Evolutionary conservation across 1,140 invertebrate genomes (phyloP).

Genomic region (Thaumatotibia leucotreta): DNA sequence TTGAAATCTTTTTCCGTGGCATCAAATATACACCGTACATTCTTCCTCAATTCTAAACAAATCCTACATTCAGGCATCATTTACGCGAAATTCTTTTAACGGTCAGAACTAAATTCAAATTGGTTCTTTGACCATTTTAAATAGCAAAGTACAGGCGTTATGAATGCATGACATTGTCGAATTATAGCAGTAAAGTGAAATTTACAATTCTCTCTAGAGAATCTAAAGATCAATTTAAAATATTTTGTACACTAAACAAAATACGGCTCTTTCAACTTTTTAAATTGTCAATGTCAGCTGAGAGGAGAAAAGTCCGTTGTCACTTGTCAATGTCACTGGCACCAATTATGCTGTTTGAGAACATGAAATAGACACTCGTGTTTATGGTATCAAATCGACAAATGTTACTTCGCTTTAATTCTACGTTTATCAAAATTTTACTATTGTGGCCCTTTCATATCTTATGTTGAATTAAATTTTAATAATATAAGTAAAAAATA

Average conservation of each 20-base stretch:
- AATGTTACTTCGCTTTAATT: too few relatives aligned
- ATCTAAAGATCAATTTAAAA: neutral
- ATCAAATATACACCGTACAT: constrained; percentile 26
- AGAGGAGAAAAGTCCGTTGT: neutral
- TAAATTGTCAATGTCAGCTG: too few relatives aligned
- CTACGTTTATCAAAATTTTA: too few relatives aligned
- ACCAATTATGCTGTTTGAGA: too few relatives aligned
- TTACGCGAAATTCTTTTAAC: neutral
- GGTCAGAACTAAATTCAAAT: neutral
- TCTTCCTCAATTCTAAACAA: constrained; percentile 31
- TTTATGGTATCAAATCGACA: too few relatives aligned
- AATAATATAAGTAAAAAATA: too few relatives aligned
- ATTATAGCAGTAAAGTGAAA: neutral
- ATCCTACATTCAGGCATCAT: constrained; percentile 38
- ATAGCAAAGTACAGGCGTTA: too few relatives aligned
- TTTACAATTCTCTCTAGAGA: neutral
- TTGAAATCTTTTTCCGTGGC: neutral
- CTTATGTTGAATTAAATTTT: too few relatives aligned
- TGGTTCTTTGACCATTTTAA: neutral
- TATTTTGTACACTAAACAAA: neutral
- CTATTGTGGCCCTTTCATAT: too few relatives aligned
- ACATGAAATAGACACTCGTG: too few relatives aligned
- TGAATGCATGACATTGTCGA: too few relatives aligned
- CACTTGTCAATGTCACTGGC: neutral
- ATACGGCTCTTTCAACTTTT: too few relatives aligned